phyloP scores from a whole-genome alignment of 2,888 invertebrate genomes.

The Ptychoptera albimana region DNA sequence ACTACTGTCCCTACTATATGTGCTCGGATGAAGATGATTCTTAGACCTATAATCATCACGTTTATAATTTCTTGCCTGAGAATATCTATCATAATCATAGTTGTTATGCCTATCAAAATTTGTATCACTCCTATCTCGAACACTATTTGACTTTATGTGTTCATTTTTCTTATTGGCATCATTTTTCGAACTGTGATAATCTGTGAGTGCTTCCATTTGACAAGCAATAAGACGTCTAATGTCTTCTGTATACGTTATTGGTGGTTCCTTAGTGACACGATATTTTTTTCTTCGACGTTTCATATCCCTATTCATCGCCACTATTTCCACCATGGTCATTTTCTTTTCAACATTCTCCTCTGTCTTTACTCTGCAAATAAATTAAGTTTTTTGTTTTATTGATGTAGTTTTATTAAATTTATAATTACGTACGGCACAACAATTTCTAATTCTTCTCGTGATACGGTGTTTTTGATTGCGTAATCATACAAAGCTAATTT shows the following conservation, averaged over 20 bases:
- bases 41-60: no score
- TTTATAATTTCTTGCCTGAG: no score
- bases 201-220: conserved; percentile 25
- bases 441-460: conserved; percentile 14
- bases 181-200: conserved; percentile 11
- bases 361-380: not conserved
- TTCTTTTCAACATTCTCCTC: conserved; percentile 6
- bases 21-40: no score
- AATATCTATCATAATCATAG: no score
- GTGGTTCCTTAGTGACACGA: conserved; percentile 18
- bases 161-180: not conserved
- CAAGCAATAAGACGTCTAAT: conserved; percentile 21
- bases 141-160: no score
- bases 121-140: no score
- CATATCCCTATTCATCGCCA: conserved; percentile 19
- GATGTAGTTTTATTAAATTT: not conserved
- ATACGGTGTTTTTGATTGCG: conserved; percentile 15
- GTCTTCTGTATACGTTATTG: conserved; percentile 23
- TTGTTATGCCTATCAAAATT: no score
- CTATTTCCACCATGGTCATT: conserved; percentile 21
- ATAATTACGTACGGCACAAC: conserved; percentile 14
- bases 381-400: not conserved
- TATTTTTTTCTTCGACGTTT: conserved; percentile 19
- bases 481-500: conserved; percentile 21
- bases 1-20: no score